These are phyloP conservation scores for Rutilus rutilus DNA, from an alignment of 2,113 vertebrate genomes.

Conservation along the genomic window DNA sequence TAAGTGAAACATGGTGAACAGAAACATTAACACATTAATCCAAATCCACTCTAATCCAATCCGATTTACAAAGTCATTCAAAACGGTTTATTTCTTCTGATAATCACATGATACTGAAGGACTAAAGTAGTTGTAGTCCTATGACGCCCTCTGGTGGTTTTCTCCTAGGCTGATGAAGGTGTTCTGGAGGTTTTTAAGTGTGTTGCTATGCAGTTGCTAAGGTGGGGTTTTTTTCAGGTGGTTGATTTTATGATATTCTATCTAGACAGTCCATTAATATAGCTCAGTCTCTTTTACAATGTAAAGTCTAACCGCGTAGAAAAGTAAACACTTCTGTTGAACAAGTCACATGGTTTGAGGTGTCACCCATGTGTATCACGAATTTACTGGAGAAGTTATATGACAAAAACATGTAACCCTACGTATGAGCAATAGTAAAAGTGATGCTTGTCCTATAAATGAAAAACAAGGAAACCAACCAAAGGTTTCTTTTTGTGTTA, in stretches of 20 bases:
- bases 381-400: not conserved
- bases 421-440: not conserved
- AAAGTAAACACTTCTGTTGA: not conserved
- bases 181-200: not conserved
- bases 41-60: not conserved
- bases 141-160: constrained; percentile 3
- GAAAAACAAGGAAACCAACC: not conserved
- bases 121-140: not conserved
- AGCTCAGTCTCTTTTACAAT: not conserved
- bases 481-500: not conserved
- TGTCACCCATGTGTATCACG: not conserved
- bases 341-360: not conserved
- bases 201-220: too few species aligned
- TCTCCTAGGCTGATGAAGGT: not conserved
- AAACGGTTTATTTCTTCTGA: not conserved
- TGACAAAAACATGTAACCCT: not conserved
- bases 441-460: too few species aligned
- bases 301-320: not conserved
- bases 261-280: too few species aligned
- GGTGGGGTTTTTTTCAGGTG: too few species aligned
- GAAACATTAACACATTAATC: not conserved
- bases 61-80: not conserved
- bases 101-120: not conserved
- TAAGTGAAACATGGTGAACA: not conserved
- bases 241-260: too few species aligned